Conservation (phyloP, 2,888 invertebrate genomes). For the Xiphydria camelus region DNA sequence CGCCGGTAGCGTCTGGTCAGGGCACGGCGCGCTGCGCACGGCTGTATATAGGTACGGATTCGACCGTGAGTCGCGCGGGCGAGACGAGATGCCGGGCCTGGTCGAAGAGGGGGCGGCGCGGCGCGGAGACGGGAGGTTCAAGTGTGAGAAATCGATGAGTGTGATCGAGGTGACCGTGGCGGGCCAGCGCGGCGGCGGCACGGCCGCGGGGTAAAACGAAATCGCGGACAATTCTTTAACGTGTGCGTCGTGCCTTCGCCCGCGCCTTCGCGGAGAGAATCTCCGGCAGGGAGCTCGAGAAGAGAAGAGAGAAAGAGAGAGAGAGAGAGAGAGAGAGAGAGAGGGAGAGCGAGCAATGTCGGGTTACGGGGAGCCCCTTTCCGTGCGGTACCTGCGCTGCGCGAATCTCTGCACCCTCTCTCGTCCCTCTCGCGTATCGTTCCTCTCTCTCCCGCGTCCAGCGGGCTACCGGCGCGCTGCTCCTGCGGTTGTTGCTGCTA, state of each 20-base stretch:
- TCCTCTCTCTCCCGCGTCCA: constrained; percentile 9
- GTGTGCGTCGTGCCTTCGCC: constrained; percentile 40
- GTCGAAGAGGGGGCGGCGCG: too few species aligned
- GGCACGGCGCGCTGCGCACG: too few species aligned
- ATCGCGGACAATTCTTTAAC: constrained; percentile 53
- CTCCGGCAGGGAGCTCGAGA: not conserved
- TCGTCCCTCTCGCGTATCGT: constrained; percentile 9
- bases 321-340: not conserved
- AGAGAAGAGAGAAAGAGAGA: not conserved
- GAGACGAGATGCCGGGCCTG: not conserved
- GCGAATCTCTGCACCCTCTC: constrained; percentile 5
- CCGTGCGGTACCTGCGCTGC: not conserved
- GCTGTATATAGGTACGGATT: not conserved
- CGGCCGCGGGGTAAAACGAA: constrained; percentile 44
- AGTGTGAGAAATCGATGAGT: constrained; percentile 55
- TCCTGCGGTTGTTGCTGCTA: not conserved
- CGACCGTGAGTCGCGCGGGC: constrained; percentile 4
- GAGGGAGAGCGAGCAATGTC: not conserved
- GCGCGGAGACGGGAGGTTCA: constrained; percentile 22
- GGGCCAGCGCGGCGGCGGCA: constrained; percentile 17
- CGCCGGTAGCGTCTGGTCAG: too few species aligned
- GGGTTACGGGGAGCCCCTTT: constrained; percentile 12
- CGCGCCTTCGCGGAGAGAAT: not conserved
- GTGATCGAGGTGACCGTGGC: constrained; percentile 43
- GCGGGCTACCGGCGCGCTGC: constrained; percentile 14